Evolutionary conservation across 1,140 invertebrate genomes (phyloP), one percentile per base, ranked within the genome.

Genomic region (Thaumatotibia leucotreta): DNA sequence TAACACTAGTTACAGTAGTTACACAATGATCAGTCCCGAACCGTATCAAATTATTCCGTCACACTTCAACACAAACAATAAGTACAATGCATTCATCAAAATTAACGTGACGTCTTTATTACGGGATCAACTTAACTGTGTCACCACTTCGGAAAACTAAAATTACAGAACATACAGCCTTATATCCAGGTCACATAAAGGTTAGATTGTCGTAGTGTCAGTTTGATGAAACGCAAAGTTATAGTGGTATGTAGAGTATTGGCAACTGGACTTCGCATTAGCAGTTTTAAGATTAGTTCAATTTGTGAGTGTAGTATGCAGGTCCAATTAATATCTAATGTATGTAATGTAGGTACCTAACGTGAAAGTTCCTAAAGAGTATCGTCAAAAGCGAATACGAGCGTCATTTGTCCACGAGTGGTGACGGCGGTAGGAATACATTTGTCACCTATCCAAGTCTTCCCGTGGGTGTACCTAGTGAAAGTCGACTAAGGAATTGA

Each of bases 71-170:
- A 45, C 39, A 45, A 20, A 66, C 32, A 23, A 9, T 22, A n/a
- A n/a, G n/a, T n/a, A 54, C 11, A 62, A 65, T 65, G 27, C 66
- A 74, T 74, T 62, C 69, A 68, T 74, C 69, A 68, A 74, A 74
- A 74, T 74, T 71, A 74, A 63, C 64, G 61, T 65, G 65, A 71
- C 64, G 29, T 68, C 64, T 70, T 70, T 54, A 70, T 65, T 64
- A 65, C 50, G 29, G 20, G 29, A 63, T 33, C 17, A 39, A 61
- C 39, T 45, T n/a, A n/a, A 45, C 14, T 35, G 1, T 6, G 20
- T 45, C 20, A 20, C 5, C 35, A 45, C 35, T 20, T 0, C 2
- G n/a, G 0, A 8, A 39, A 39, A 39, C 4, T 14, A 0, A 5
- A 39, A 35, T 17, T 6, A 20, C n/a, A 45, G 20, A 17, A 45